Evolutionary conservation across 1,140 invertebrate species (phyloP).

Genomic region (Tetragonula clypearis): DNA sequence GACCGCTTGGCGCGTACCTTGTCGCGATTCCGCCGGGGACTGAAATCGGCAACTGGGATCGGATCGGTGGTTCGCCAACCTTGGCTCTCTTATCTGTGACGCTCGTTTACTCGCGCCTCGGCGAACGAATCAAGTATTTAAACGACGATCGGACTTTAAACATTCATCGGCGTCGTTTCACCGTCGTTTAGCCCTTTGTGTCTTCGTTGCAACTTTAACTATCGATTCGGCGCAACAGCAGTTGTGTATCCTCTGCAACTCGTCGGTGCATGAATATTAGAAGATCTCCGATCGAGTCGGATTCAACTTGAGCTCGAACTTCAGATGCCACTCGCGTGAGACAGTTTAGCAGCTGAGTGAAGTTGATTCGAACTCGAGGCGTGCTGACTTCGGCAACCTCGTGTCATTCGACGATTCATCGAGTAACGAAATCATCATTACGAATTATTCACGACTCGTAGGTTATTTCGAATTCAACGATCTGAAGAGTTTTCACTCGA

Average conservation of each 20-base stretch:
- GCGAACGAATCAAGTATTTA: neutral
- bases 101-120: constrained; percentile 14
- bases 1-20: neutral
- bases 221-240: neutral
- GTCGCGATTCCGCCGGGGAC: neutral
- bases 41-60: neutral
- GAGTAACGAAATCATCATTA: too few species aligned
- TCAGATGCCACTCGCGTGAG: too few species aligned
- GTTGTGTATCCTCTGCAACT: neutral
- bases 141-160: neutral
- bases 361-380: too few species aligned
- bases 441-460: too few species aligned
- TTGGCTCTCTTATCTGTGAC: neutral
- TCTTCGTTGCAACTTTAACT: neutral
- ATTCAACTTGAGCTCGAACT: neutral
- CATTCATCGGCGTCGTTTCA: constrained; percentile 6
- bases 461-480: too few species aligned
- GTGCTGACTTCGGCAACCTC: too few species aligned
- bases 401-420: too few species aligned
- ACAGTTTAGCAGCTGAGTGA: too few species aligned
- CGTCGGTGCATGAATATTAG: neutral
- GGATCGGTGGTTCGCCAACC: neutral
- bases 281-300: neutral
- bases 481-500: too few species aligned
- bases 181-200: neutral